phyloP scores from a whole-genome alignment of 53 echinoderm and acorn worm species.

The Arbacia lixula region DNA sequence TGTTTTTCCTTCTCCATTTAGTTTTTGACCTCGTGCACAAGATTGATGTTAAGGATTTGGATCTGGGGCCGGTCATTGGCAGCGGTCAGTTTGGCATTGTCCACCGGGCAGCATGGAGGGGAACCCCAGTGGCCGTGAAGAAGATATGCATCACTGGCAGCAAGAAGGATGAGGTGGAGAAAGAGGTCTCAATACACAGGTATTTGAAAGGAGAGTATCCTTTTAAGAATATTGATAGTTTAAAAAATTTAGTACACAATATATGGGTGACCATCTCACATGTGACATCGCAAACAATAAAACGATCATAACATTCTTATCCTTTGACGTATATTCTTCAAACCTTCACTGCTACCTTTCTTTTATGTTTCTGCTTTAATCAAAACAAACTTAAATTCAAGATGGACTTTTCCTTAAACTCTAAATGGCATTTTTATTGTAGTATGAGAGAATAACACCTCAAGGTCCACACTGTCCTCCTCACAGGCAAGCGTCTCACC shows the following conservation, averaged over 20 bases:
- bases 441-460: neutral
- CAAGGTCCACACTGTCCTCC: too few relatives aligned
- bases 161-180: constrained; percentile 26
- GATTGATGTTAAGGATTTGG: constrained; percentile 3
- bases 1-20: neutral
- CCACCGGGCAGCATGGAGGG: constrained; percentile 15
- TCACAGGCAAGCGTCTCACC: constrained; percentile 27
- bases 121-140: constrained; percentile 54
- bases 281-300: too few relatives aligned
- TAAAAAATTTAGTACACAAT: neutral
- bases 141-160: constrained; percentile 21
- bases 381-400: too few relatives aligned
- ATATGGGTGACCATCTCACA: neutral
- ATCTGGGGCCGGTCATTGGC: constrained; percentile 23
- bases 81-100: constrained; percentile 43
- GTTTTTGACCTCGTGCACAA: constrained; percentile 22
- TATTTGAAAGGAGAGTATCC: neutral
- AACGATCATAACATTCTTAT: too few relatives aligned
- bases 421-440: too few relatives aligned
- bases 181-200: constrained; percentile 51
- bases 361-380: too few relatives aligned
- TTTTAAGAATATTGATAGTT: neutral
- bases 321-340: too few relatives aligned
- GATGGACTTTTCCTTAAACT: too few relatives aligned
- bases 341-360: too few relatives aligned